Base-by-base conservation (phyloP, 2,113 vertebrate species). In the Neopipo cinnamomea region DNA sequence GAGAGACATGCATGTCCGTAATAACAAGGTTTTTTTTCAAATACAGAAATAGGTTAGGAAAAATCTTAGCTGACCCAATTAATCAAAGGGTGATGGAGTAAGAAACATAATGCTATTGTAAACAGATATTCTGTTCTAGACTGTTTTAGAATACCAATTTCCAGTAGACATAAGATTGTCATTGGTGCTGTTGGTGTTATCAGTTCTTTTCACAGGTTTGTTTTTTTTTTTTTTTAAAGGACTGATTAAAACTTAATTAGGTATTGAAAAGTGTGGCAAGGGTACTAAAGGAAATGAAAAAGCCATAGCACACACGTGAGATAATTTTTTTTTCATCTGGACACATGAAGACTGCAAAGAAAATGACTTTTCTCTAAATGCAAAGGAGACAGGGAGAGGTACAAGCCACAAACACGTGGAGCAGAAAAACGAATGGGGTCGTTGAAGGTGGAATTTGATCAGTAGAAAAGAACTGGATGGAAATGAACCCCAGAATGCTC, bases 301-400 rank as follows among this genome's bases (percentile, higher is more conserved):
- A 53, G 8, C 49, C 19, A 5, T 41, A 18, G 17, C 33, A 20
- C 11, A n/a, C 8, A 21, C 0, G 3, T 6, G 18, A 58, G 5
- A 22, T 58, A 39, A 37, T 37, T 21, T 44, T 55, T 55, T 75
- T 63, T 77, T 33, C 5, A 42, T 55, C 39, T 42, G 35, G 27
- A 35, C 73, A 59, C 13, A 10, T 7, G 6, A 77, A 61, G 33
- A 24, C 23, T 52, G 37, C 16, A 25, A 47, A 79, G 35, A 79
- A 56, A 56, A n/a, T 15, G 0, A 37, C 11, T n/a, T 55, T 65
- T 65, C 22, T 59, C 18, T 27, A 65, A 77, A 56, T 12, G 17
- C 11, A 23, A 66, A 47, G 30, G 18, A 66, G 9, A 35, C 2
- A 11, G 2, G 28, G 33, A 42, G 12, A 30, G 3, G 19, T 39